These are phyloP conservation scores for Muscicapa comitata DNA, from an alignment of 2,797 vertebrate species.

Conservation along the genomic window DNA sequence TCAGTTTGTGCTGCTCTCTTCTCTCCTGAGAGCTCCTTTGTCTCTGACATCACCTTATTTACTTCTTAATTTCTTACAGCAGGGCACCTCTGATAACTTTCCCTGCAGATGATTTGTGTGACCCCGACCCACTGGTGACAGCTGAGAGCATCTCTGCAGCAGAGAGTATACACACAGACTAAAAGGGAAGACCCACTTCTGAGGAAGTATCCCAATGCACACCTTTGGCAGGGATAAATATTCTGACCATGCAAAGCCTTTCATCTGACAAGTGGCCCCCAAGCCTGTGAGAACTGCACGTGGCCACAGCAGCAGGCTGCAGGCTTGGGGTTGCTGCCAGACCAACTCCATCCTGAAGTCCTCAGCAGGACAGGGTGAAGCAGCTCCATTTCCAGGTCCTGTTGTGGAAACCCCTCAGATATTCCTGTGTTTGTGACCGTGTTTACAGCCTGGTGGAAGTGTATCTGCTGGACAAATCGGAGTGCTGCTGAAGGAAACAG, in stretches of 20 bases:
- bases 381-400: neutral
- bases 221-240: neutral
- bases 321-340: neutral
- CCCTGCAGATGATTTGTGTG: neutral
- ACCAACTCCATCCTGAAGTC: neutral
- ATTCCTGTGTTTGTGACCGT: neutral
- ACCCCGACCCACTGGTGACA: rapidly evolving
- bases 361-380: neutral
- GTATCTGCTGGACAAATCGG: neutral
- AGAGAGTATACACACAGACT: neutral
- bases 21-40: neutral
- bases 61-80: neutral
- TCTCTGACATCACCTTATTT: neutral
- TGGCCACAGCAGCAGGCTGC: neutral
- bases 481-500: neutral
- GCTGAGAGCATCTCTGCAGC: neutral
- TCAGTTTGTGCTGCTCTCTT: neutral
- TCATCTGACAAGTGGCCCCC: neutral
- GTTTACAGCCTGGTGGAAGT: neutral
- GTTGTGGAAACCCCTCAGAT: neutral
- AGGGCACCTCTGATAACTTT: neutral
- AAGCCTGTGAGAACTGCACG: neutral
- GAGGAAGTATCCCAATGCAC: neutral
- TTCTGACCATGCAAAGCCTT: neutral
- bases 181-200: neutral